Evolutionary conservation across 2,888 invertebrate species (phyloP).

Genomic region (Notocelia uddmanniana): DNA sequence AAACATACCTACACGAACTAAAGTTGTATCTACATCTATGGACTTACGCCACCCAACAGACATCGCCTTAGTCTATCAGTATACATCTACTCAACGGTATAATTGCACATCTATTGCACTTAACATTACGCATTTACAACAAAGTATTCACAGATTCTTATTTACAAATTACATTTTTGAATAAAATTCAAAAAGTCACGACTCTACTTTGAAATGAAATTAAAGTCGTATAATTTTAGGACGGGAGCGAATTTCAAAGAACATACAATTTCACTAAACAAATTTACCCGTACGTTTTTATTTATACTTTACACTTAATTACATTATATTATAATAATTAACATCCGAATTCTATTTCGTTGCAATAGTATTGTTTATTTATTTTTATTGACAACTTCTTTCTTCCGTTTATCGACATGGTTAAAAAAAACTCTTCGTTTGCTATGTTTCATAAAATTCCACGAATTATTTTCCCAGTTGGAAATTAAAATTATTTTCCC

Average conservation of each 20-base stretch:
- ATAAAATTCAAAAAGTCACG: conserved; percentile 40
- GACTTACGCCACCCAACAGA: conserved; percentile 78
- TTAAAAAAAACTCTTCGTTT: conserved; percentile 23
- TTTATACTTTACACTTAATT: conserved; percentile 62
- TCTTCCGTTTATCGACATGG: conserved; percentile 45
- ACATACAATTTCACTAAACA: conserved; percentile 60
- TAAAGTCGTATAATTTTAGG: conserved; percentile 77
- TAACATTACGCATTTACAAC: conserved; percentile 85
- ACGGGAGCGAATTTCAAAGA: conserved; percentile 75
- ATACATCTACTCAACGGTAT: conserved; percentile 83
- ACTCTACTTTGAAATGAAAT: conserved; percentile 30
- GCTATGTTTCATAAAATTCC: conserved; percentile 29
- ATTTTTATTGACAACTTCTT: conserved; percentile 56
- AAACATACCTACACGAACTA: conserved; percentile 54
- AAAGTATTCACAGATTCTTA: conserved; percentile 80
- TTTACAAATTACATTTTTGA: conserved; percentile 59
- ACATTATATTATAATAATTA: conserved; percentile 52
- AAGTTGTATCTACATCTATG: conserved; percentile 68
- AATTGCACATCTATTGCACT: conserved; percentile 85
- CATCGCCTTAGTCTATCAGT: conserved; percentile 67
- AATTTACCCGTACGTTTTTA: conserved; percentile 54
- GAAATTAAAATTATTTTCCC: background rate
- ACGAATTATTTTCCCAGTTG: background rate
- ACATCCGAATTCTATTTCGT: conserved; percentile 67
- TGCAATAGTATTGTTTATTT: conserved; percentile 59